phyloP scores from a whole-genome alignment of 1,140 invertebrate species.

The Scaptomyza hsui region DNA sequence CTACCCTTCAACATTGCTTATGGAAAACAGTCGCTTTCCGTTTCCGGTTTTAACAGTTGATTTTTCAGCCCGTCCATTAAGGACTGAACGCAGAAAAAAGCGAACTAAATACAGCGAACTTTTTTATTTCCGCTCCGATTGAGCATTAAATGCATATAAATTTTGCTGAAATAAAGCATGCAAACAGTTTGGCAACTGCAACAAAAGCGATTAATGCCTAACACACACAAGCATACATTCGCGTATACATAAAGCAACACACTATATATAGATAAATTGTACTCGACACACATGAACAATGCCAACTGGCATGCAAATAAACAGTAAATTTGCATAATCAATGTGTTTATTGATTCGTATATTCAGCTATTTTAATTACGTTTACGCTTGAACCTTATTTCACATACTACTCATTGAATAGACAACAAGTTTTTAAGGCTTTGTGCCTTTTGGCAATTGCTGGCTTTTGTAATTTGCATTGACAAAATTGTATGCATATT shows the following conservation, averaged over 20 bases:
- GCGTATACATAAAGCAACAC: conserved; percentile 10
- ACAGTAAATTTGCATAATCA: conserved; percentile 79
- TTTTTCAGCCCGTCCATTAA: conserved; percentile 49
- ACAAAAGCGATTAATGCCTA: conserved; percentile 77
- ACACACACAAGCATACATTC: conserved; percentile 39
- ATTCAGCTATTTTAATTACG: conserved; percentile 76
- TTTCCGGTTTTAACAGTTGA: conserved; percentile 63
- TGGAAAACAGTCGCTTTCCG: conserved; percentile 71
- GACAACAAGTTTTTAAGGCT: conserved; percentile 22
- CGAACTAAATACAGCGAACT: conserved; percentile 31
- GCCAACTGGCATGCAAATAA: conserved; percentile 70
- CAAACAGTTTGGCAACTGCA: conserved; percentile 43
- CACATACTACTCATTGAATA: conserved; percentile 7
- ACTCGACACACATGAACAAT: conserved; percentile 28
- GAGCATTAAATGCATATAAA: conserved; percentile 73
- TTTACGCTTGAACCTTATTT: conserved; percentile 50
- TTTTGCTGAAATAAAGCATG: conserved; percentile 70
- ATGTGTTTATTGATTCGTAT: conserved; percentile 80
- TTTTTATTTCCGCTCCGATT: conserved; percentile 76
- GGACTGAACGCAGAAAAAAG: conserved; percentile 6
- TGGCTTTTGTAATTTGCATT: conserved; percentile 41
- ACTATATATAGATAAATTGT: conserved; percentile 18
- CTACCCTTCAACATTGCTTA: neutral
- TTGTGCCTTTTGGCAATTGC: conserved; percentile 22
- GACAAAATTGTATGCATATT: conserved; percentile 51